A percentile compares a stretch with the other conserved stretches of the same genome.
These are phyloP conservation scores for Adrianichthys oophorus DNA, from an alignment of 2,797 vertebrate species.

Conservation along the genomic window DNA sequence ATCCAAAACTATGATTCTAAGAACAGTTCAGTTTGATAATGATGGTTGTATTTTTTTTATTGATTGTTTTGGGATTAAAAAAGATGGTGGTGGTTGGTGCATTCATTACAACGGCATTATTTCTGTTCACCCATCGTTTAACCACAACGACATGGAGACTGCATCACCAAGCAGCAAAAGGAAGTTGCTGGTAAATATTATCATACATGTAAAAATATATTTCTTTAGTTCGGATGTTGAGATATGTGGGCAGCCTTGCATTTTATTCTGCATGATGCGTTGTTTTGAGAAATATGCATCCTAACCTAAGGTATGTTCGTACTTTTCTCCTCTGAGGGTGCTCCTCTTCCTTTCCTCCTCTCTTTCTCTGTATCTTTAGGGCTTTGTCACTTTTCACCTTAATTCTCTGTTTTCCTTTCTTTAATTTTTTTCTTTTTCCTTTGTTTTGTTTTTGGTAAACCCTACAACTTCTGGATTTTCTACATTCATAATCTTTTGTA, in stretches of 20 bases:
- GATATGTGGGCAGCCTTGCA: slow-evolving; percentile 74
- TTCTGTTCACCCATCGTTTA: slow-evolving; percentile 19
- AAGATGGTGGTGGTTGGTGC: too few species aligned
- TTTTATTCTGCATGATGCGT: slow-evolving; percentile 83
- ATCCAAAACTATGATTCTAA: too few species aligned
- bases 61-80: too few species aligned
- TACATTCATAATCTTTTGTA: slow-evolving; percentile 86
- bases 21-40: too few species aligned
- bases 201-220: slow-evolving; percentile 71
- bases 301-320: slow-evolving; percentile 72
- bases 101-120: too few species aligned
- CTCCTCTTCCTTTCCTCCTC: slow-evolving; percentile 41
- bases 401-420: slow-evolving; percentile 37
- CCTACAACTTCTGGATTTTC: slow-evolving; percentile 78
- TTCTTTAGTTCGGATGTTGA: slow-evolving; percentile 67
- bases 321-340: slow-evolving; percentile 55
- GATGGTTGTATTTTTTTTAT: slow-evolving; percentile 6
- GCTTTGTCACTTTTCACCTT: slow-evolving; percentile 68
- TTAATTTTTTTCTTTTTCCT: slow-evolving; percentile 28
- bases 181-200: slow-evolving; percentile 35
- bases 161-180: slow-evolving; percentile 22
- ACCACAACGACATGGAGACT: slow-evolving; percentile 18
- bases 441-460: slow-evolving; percentile 53
- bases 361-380: slow-evolving; percentile 56
- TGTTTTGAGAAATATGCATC: slow-evolving; percentile 80